phyloP scores from a whole-genome alignment of 2,888 invertebrate genomes.

The Tenthredo notha region DNA sequence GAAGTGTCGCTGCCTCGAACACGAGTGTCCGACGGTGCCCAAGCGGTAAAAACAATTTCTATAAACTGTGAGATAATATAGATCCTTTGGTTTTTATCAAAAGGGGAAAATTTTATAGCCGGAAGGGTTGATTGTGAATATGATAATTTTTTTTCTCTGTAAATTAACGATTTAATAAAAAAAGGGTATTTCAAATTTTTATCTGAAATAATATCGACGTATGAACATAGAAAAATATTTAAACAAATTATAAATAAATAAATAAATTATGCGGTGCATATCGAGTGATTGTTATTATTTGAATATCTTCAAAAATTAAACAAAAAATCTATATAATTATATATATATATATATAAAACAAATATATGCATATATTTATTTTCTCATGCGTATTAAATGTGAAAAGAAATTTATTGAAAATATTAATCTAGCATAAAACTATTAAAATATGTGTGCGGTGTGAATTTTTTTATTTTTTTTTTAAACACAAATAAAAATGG shows the following conservation, averaged over 20 bases:
- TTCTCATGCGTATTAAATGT: background rate
- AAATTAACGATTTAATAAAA: background rate
- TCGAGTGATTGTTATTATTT: background rate
- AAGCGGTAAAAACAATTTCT: conserved; percentile 55
- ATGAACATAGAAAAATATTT: background rate
- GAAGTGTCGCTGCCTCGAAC: conserved; percentile 74
- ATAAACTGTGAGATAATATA: background rate
- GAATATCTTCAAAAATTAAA: background rate
- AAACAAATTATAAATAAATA: background rate
- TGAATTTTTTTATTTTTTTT: too few relatives aligned
- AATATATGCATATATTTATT: background rate
- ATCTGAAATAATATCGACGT: background rate
- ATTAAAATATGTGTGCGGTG: too few relatives aligned
- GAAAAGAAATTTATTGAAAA: background rate
- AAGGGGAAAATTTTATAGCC: background rate
- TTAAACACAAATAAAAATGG: background rate
- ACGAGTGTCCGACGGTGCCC: conserved; percentile 51
- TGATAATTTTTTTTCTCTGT: background rate
- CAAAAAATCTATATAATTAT: too few relatives aligned
- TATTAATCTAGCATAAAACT: background rate
- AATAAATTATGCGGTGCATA: background rate
- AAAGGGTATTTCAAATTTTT: background rate
- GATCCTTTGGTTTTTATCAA: background rate
- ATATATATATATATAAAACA: too few relatives aligned
- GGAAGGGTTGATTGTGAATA: background rate